Evolutionary conservation across 2,888 invertebrate species (phyloP), one percentile per base, ranked within the genome.

Genomic region (Lycocerus yunnanus): DNA sequence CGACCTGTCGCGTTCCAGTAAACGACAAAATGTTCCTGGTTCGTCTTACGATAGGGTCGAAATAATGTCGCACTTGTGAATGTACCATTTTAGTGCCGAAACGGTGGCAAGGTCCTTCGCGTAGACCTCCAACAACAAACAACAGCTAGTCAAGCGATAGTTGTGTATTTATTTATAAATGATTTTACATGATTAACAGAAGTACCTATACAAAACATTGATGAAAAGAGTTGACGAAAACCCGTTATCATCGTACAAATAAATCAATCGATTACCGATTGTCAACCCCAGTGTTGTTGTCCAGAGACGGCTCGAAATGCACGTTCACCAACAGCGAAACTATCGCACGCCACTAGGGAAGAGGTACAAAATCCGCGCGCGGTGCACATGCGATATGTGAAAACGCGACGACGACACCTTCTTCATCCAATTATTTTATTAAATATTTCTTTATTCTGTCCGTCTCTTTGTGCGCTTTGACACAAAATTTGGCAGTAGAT

Each of bases 371-470:
- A 80, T 79, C 80, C 74, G 79, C 77, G 79, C 76, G 79, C 76
- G 71, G 77, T 77, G 73, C 85, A 84, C 84, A 84, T 84, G 81
- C 84, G 86, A 85, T 86, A 85, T 85, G 86, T 84, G 85, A 84
- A 81, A 82, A 83, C 81, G 79, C 74, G 80, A 81, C 84, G n/a
- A 83, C 83, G n/a, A n/a, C n/a, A n/a, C n/a, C n/a, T n/a, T n/a
- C 82, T 81, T 80, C 82, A 81, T 72, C 66, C 72, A 70, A 20
- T 73, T 70, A 75, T 75, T 82, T 63, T 60, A 15, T 60, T 63
- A 18, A 63, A 63, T 15, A 18, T 63, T 63, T 63, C 15, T 15
- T 63, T 63, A 63, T 80, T 83, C 81, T 79, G 68, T 71, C 75
- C 77, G 76, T 73, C 74, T 78, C 76, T 81, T 81, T 82, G 81